phyloP scores from a whole-genome alignment of 2,797 vertebrate species.

The Periparus ater region DNA sequence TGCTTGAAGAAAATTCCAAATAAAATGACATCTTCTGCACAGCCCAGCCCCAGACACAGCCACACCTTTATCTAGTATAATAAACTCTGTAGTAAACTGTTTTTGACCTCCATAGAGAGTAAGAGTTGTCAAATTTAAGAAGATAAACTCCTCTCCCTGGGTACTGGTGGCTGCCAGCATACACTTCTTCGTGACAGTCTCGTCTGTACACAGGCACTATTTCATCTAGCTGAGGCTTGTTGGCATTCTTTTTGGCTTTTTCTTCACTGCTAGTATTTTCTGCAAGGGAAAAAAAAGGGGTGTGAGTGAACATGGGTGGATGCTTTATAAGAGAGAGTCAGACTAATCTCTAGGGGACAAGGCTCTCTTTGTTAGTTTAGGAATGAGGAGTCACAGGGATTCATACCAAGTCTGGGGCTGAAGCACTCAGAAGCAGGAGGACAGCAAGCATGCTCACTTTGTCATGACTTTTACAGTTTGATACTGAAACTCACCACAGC shows the following conservation, averaged over 20 bases:
- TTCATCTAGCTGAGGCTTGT: slow-evolving; percentile 95
- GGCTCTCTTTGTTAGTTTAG: neutral
- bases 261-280: slow-evolving; percentile 88
- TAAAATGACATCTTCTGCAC: slow-evolving; percentile 69
- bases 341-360: neutral
- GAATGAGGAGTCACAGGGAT: neutral
- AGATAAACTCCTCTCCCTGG: slow-evolving; percentile 97
- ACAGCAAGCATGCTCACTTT: neutral
- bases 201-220: slow-evolving; percentile 99
- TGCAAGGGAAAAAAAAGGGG: slow-evolving; percentile 27
- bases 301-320: neutral
- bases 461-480: neutral
- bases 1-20: slow-evolving; percentile 72
- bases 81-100: slow-evolving; percentile 99
- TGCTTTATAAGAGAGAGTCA: neutral
- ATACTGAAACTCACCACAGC: neutral
- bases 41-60: slow-evolving; percentile 63
- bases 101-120: slow-evolving; percentile 99
- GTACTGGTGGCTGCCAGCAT: slow-evolving; percentile 98
- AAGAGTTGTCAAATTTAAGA: slow-evolving; percentile 99
- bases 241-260: slow-evolving; percentile 92
- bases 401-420: neutral
- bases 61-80: slow-evolving; percentile 96
- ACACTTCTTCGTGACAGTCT: slow-evolving; percentile 99
- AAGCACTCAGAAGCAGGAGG: neutral